Conservation (phyloP, 2,113 vertebrate genomes). For the Sinosuthora webbiana region DNA sequence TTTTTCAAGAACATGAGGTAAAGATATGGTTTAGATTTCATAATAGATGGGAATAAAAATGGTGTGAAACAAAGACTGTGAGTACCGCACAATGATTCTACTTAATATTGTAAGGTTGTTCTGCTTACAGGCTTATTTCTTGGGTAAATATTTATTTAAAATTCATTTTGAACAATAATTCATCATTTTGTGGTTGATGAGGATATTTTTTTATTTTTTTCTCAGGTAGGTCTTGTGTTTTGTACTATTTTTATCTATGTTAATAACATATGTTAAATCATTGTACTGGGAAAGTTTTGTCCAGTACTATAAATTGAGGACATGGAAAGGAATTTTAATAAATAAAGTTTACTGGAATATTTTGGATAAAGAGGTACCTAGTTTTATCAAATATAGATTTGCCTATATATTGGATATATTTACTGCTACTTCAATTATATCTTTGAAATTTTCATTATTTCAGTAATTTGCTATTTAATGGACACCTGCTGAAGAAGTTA, state of each 20-base stretch:
- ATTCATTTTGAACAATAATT: neutral
- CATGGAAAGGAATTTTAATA: neutral
- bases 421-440: neutral
- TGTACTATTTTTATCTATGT: neutral
- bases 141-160: neutral
- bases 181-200: neutral
- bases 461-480: neutral
- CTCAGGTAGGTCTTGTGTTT: neutral
- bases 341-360: neutral
- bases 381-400: neutral
- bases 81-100: neutral
- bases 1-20: neutral
- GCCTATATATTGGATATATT: neutral
- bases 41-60: neutral
- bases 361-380: neutral
- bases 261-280: neutral
- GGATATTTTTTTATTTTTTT: neutral
- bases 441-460: neutral
- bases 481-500: neutral
- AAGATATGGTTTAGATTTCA: neutral
- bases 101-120: neutral
- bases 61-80: fast-evolving
- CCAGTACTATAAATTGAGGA: neutral
- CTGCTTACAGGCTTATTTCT: neutral
- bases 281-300: neutral